These are phyloP conservation scores for Alitta virens DNA, from an alignment of 2,888 invertebrate species.

Conservation along the genomic window DNA sequence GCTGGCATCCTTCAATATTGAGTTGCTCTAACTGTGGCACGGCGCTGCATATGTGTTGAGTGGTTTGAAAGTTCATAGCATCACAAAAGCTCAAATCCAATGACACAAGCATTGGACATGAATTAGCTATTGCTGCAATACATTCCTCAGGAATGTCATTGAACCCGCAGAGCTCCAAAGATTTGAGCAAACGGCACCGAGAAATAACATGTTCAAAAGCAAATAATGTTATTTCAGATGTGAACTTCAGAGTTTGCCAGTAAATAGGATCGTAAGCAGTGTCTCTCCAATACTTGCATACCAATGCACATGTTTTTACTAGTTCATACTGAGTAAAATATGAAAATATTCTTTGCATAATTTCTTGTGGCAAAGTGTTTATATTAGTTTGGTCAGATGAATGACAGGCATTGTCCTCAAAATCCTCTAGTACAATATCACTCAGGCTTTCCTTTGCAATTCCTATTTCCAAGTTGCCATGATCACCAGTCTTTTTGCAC, in stretches of 20 bases:
- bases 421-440: too few species aligned
- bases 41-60: background rate
- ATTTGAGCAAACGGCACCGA: background rate
- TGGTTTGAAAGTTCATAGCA: background rate
- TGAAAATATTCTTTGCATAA: slow-evolving; percentile 1
- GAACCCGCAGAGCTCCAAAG: background rate
- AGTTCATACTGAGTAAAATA: background rate
- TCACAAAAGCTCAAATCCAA: slow-evolving; percentile 1
- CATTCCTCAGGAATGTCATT: too few species aligned
- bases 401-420: too few species aligned
- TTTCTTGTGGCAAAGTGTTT: background rate
- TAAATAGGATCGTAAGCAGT: background rate
- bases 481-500: too few species aligned
- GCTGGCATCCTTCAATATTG: background rate
- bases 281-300: background rate
- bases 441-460: too few species aligned
- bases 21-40: background rate
- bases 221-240: background rate
- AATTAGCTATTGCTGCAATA: background rate
- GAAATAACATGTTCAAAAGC: background rate
- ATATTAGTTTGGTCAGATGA: background rate
- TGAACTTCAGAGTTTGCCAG: background rate
- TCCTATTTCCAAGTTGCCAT: too few species aligned
- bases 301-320: background rate
- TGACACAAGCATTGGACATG: background rate